Evolutionary conservation across 2,797 vertebrate species (phyloP).

Genomic region (Zalophus californianus): DNA sequence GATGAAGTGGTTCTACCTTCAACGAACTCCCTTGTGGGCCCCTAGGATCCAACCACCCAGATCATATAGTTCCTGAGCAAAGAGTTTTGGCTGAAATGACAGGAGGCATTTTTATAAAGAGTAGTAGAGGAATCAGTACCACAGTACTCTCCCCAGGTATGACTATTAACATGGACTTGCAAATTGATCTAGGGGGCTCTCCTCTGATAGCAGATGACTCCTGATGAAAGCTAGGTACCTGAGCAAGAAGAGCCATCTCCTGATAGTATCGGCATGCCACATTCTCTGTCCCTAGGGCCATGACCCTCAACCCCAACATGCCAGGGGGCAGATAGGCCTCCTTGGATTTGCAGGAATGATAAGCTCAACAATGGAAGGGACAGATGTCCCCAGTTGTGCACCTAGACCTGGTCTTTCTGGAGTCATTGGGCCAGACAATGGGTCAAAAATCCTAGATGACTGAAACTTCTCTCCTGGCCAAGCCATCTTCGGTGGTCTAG

Average conservation of each 20-base stretch:
- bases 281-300: slow-evolving; percentile 91
- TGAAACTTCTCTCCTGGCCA: slow-evolving; percentile 91
- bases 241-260: slow-evolving; percentile 93
- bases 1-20: slow-evolving; percentile 94
- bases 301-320: slow-evolving; percentile 89
- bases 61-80: slow-evolving; percentile 96
- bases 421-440: slow-evolving; percentile 94
- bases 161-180: slow-evolving; percentile 94
- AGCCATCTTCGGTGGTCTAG: slow-evolving; percentile 92
- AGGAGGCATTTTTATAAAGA: slow-evolving; percentile 97
- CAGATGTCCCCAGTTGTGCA: slow-evolving; percentile 88
- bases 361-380: slow-evolving; percentile 94
- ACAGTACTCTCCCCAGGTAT: slow-evolving; percentile 94
- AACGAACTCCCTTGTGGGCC: slow-evolving; percentile 89
- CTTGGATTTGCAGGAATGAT: slow-evolving; percentile 95
- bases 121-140: slow-evolving; percentile 95
- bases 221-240: slow-evolving; percentile 94
- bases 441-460: slow-evolving; percentile 93
- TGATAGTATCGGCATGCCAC: slow-evolving; percentile 90
- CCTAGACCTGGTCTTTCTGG: slow-evolving; percentile 89
- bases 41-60: slow-evolving; percentile 89
- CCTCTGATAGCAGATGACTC: slow-evolving; percentile 94
- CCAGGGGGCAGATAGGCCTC: slow-evolving; percentile 91
- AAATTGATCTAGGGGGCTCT: slow-evolving; percentile 94
- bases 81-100: slow-evolving; percentile 96